Percentiles rank a stretch among this genome's conserved stretches.
Evolutionary conservation across 2,888 invertebrate genomes (phyloP).

Genomic region (Halocaridina rubra): DNA sequence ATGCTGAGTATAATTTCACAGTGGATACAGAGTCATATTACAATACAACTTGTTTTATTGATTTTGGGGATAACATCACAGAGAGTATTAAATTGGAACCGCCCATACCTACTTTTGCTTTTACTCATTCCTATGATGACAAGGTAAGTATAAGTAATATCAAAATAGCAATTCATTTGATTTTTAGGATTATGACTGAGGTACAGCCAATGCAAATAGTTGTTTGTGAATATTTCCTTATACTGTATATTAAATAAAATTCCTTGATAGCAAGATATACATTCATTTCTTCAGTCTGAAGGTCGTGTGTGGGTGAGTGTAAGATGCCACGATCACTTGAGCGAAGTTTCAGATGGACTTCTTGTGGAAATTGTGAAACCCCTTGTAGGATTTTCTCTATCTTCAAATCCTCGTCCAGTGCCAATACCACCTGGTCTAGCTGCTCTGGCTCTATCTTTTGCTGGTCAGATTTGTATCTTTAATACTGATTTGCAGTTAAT

Average conservation of each 20-base stretch:
- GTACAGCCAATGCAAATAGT: too few relatives aligned
- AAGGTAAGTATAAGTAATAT: not conserved
- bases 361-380: not conserved
- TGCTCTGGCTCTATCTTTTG: not conserved
- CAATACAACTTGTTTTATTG: not conserved
- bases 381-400: not conserved
- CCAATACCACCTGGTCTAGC: not conserved
- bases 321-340: not conserved
- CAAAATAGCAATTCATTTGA: too few relatives aligned
- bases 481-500: too few relatives aligned
- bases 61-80: not conserved
- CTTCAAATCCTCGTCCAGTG: not conserved
- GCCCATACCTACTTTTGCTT: not conserved
- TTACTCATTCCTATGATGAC: not conserved
- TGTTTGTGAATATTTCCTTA: too few relatives aligned
- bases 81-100: not conserved
- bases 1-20: not conserved
- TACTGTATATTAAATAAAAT: too few relatives aligned
- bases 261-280: too few relatives aligned
- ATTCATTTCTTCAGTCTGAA: not conserved
- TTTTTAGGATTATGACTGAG: too few relatives aligned
- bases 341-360: not conserved
- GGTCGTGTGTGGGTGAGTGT: not conserved
- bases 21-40: not conserved
- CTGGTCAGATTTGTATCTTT: not conserved